These are phyloP conservation scores for Coreius guichenoti DNA, from an alignment of 2,797 vertebrate genomes.

Conservation along the genomic window DNA sequence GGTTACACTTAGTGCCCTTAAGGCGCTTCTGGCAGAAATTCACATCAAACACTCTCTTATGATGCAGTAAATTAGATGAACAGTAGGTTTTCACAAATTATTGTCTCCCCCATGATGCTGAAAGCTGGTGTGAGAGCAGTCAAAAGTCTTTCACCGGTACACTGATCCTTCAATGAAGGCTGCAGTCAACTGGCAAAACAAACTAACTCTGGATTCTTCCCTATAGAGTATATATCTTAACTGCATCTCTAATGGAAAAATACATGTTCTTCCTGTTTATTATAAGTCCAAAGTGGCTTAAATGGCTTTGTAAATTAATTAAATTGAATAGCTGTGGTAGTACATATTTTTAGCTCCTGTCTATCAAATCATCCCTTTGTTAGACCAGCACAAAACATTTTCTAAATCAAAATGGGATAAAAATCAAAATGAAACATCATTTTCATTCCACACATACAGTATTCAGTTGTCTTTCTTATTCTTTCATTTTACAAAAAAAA, in stretches of 20 bases:
- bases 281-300: background rate
- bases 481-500: background rate
- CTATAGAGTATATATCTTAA: background rate
- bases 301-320: slow-evolving; percentile 1
- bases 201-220: background rate
- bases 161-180: slow-evolving; percentile 12
- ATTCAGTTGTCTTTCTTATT: too few relatives aligned
- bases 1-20: background rate
- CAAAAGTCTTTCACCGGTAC: background rate
- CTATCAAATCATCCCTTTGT: background rate
- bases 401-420: background rate
- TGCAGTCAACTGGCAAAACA: slow-evolving; percentile 34
- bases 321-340: background rate
- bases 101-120: slow-evolving; percentile 17
- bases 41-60: background rate
- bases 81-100: slow-evolving; percentile 16
- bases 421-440: slow-evolving; percentile 12
- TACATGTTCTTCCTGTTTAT: slow-evolving; percentile 18
- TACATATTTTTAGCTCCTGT: background rate
- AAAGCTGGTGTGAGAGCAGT: slow-evolving; percentile 26
- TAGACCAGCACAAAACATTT: background rate
- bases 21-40: background rate
- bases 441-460: background rate
- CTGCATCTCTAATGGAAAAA: slow-evolving; percentile 19
- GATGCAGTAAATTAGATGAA: slow-evolving; percentile 16